phyloP scores from a whole-genome alignment of 2,888 invertebrate species.

The Torymus aiolomorphi region DNA sequence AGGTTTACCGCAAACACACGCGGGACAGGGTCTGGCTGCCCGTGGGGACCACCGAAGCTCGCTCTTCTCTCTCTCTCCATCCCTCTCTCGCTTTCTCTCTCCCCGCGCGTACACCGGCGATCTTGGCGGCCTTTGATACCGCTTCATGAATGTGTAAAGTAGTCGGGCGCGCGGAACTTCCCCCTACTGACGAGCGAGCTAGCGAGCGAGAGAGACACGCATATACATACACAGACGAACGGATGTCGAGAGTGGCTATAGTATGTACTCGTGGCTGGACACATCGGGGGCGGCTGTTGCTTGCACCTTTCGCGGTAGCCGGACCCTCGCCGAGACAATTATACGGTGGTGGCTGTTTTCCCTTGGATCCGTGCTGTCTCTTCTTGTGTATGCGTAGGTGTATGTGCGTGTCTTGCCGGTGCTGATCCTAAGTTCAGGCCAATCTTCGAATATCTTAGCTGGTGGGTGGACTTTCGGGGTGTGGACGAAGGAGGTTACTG shows the following conservation, averaged over 20 bases:
- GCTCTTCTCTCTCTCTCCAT: constrained; percentile 35
- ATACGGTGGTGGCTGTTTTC: constrained; percentile 34
- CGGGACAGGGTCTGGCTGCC: constrained; percentile 64
- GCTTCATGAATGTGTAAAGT: constrained; percentile 73
- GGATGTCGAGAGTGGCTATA: no score
- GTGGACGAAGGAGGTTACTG: no score
- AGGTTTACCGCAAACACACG: constrained; percentile 73
- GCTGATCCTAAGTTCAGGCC: no score
- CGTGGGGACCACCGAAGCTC: no score
- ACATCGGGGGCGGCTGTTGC: neutral
- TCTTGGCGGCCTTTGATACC: constrained; percentile 72
- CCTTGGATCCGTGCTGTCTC: neutral
- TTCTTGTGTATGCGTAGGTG: neutral
- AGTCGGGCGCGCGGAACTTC: constrained; percentile 50
- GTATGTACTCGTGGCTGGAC: neutral
- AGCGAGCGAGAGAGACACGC: no score
- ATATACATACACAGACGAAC: no score
- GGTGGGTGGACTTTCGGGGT: no score
- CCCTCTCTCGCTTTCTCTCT: constrained; percentile 32
- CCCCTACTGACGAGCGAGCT: no score
- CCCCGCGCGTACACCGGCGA: constrained; percentile 57
- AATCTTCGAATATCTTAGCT: no score
- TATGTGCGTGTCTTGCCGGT: no score
- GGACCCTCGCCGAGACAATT: constrained; percentile 38
- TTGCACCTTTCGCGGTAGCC: neutral